A percentile compares a stretch with the other conserved stretches of the same genome.
Conservation (phyloP, 2,888 invertebrate genomes). For the Aporophyla nigra region DNA sequence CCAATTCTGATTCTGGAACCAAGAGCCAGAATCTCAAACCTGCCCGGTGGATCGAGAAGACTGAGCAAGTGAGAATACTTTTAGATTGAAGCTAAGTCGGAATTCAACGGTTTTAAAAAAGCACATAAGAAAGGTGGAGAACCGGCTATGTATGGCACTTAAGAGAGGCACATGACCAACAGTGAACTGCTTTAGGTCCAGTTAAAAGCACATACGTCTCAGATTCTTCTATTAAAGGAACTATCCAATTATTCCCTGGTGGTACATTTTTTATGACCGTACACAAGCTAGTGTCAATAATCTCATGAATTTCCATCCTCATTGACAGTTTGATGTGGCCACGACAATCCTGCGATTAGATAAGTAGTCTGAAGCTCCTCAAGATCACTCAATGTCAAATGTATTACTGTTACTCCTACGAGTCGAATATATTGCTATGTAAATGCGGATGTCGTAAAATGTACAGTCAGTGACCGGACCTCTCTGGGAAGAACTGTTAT, state of each 20-base stretch:
- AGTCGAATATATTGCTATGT: slow-evolving; percentile 51
- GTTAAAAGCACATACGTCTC: background rate
- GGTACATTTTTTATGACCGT: slow-evolving; percentile 1
- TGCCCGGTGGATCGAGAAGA: too few relatives aligned
- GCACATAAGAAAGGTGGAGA: background rate
- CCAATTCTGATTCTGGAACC: too few relatives aligned
- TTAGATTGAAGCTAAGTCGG: background rate
- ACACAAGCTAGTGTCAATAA: slow-evolving; percentile 47
- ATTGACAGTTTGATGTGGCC: slow-evolving; percentile 40
- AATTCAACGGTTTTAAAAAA: background rate
- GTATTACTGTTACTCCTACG: slow-evolving; percentile 49
- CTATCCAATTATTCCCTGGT: background rate
- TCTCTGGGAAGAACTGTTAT: slow-evolving; percentile 35
- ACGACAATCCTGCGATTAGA: slow-evolving; percentile 56
- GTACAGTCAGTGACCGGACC: slow-evolving; percentile 65
- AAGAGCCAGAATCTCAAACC: too few relatives aligned
- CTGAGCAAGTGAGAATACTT: background rate
- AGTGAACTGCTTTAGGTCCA: too few relatives aligned
- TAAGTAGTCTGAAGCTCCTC: slow-evolving; percentile 49
- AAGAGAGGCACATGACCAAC: background rate
- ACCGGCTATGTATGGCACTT: too few relatives aligned
- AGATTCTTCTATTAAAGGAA: background rate
- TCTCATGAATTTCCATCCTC: slow-evolving; percentile 55
- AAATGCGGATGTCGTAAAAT: slow-evolving; percentile 65
- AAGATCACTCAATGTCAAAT: slow-evolving; percentile 65